Evolutionary conservation across 2,888 invertebrate species (phyloP), one percentile per base, ranked within the genome.

Genomic region (Archaeoteleia sp.): DNA sequence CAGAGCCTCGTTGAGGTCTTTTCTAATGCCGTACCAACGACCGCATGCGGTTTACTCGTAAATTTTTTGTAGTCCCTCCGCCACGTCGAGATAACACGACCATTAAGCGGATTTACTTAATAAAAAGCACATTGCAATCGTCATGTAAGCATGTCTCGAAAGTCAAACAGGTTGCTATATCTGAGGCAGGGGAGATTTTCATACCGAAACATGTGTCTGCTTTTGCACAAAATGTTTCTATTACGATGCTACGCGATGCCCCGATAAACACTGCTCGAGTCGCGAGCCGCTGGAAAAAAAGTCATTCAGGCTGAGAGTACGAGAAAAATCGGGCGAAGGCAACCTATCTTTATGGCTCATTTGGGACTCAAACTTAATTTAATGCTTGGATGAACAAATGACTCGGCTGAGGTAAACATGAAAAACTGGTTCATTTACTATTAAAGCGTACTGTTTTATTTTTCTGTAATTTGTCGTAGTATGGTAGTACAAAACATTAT

Each of bases 11-110:
- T 42, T 30, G 34, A 30, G 46, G 42, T 32, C 55, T 46, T 57
- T 29, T 17, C 45, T 32, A 46, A 37, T 46, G 55, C 25, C 32
- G 37, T 10, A 27, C 14, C 3, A 20, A 20, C 39, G 39, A 40
- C 67, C 51, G 51, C 60, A 65, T 65, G 68, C 49, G 65, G 68
- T 65, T 5, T 39, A 29, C 42, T 32, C 32, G 37, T 49, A 15
- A 34, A 34, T 29, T 48, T 54, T 63, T 68, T 49, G 23, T 35
- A 8, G 15, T 14, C 13, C 40, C 40, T 10, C 12, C 45, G 46
- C 14, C 37, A 17, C 23, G 13, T 10, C 13, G 12, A 58, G 46
- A 53, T 51, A 58, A 46, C 40, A 23, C 39, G 17, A 17, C 53
- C 66, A 46, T 58, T 42, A 42, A 20, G 17, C 34, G 37, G 23